A percentile compares a stretch with the other conserved stretches of the same genome.
phyloP scores from a whole-genome alignment of 2,113 vertebrate species.

The Sclerurus mexicanus region DNA sequence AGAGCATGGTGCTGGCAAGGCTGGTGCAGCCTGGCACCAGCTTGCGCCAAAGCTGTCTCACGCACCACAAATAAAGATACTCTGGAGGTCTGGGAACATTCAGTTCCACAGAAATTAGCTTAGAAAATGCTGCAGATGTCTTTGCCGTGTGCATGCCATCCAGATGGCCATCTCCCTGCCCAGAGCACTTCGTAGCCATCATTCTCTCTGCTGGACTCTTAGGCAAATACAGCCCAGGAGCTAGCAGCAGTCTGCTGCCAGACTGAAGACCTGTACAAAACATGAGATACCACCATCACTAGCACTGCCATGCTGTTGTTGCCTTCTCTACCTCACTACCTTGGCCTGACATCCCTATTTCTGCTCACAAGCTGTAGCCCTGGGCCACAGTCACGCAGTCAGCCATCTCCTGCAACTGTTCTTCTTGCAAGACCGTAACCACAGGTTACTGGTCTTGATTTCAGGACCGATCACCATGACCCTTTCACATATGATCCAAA shows the following conservation, averaged over 20 bases:
- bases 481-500: background rate
- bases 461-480: background rate
- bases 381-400: background rate
- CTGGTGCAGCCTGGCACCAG: background rate
- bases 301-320: background rate
- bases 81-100: background rate
- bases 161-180: background rate
- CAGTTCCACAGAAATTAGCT: background rate
- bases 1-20: background rate
- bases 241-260: background rate
- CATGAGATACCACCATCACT: background rate
- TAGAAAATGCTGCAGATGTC: background rate
- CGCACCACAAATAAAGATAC: background rate
- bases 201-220: background rate
- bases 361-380: background rate
- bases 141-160: background rate
- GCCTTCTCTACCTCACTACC: background rate
- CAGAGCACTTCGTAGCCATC: accelerated
- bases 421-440: background rate
- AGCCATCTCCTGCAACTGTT: background rate
- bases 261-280: background rate
- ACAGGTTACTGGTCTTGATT: background rate
- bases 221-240: background rate
- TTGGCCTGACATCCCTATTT: background rate
- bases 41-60: background rate